Evolutionary conservation across 2,888 invertebrate species (phyloP).

Genomic region (Protonemura montana): DNA sequence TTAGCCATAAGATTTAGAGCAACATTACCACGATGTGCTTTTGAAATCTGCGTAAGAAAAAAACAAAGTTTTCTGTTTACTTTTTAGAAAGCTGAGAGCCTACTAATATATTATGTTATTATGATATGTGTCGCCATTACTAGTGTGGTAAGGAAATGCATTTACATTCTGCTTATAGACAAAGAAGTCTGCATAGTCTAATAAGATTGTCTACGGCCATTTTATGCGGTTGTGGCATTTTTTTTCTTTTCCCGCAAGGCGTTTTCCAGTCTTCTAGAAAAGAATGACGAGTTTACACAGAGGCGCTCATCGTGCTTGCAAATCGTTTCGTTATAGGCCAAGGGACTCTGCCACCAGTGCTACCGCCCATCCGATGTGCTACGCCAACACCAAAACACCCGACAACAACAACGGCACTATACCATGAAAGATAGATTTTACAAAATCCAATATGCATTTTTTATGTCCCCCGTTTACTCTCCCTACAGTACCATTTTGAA

Average conservation of each 20-base stretch:
- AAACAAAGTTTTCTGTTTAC: background rate
- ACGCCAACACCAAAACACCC: background rate
- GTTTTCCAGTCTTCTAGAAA: background rate
- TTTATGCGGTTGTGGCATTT: background rate
- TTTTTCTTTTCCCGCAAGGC: background rate
- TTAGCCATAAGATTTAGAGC: background rate
- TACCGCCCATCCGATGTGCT: background rate
- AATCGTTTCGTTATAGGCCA: background rate
- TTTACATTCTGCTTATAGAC: background rate
- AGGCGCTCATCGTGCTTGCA: background rate
- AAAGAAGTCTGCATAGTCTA: background rate
- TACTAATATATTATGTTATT: background rate
- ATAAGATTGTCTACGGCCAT: background rate
- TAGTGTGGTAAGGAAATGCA: background rate
- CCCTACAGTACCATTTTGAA: conserved; percentile 16
- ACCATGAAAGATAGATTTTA: conserved; percentile 4
- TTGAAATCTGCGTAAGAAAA: background rate
- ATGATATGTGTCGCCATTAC: background rate
- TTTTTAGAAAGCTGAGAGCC: background rate
- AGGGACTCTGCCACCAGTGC: background rate
- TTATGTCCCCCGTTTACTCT: conserved; percentile 21
- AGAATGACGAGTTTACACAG: background rate
- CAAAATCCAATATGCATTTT: conserved; percentile 29
- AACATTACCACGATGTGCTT: background rate
- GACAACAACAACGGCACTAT: background rate